A percentile compares a stretch with the other conserved stretches of the same genome.
These are phyloP conservation scores for Octonoba sinensis DNA, from an alignment of 2,888 invertebrate genomes.

Conservation along the genomic window DNA sequence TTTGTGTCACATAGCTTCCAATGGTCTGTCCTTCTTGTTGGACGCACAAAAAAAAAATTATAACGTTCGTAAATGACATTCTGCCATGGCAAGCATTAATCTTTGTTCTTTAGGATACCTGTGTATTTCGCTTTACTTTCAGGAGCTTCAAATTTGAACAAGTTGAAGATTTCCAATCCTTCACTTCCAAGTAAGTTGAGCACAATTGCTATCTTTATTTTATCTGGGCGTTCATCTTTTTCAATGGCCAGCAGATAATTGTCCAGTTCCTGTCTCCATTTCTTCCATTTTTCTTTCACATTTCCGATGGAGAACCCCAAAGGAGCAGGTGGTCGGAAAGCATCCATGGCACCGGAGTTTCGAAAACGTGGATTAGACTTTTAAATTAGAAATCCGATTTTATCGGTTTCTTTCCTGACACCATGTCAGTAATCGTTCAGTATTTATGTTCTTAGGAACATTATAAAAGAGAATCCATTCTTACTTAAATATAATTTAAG, in stretches of 20 bases:
- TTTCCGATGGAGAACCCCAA: conserved; percentile 1
- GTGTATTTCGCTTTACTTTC: neutral
- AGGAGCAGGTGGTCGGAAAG: neutral
- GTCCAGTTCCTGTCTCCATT: conserved; percentile 2
- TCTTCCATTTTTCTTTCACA: neutral
- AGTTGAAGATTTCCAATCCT: conserved; percentile 8
- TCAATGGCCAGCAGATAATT: conserved; percentile 10
- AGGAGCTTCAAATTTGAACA: neutral
- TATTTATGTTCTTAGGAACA: too few relatives aligned
- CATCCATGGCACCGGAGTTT: neutral
- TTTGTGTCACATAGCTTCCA: neutral
- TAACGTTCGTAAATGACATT: conserved; percentile 3
- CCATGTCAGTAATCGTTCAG: too few relatives aligned
- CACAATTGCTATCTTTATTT: conserved; percentile 5
- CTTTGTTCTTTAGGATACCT: neutral
- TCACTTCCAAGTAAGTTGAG: conserved; percentile 1
- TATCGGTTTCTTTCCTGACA: neutral
- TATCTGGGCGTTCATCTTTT: neutral
- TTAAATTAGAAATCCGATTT: neutral
- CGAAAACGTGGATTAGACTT: neutral
- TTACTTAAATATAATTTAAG: too few relatives aligned
- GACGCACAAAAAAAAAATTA: conserved; percentile 13
- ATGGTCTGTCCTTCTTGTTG: conserved; percentile 16
- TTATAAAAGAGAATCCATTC: too few relatives aligned
- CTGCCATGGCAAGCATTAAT: neutral